Percentiles rank a stretch among this genome's conserved stretches.
Evolutionary conservation across 2,888 invertebrate species (phyloP).

Genomic region (Limulus polyphemus): DNA sequence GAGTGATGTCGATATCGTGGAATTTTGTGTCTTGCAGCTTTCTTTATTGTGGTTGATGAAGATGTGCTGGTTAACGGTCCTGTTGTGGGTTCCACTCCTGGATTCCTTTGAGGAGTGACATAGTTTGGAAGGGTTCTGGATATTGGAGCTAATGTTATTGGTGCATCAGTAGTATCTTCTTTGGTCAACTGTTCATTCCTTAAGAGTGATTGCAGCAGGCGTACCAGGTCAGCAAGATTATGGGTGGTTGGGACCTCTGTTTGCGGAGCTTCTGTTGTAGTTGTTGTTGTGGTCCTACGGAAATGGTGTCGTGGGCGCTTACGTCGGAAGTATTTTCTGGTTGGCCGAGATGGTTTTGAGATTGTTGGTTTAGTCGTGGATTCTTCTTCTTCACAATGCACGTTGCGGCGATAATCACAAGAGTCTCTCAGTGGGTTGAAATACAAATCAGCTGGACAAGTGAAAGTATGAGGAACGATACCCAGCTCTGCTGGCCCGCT

Average conservation of each 20-base stretch:
- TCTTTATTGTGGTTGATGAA: no score
- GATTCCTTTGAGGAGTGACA: background rate
- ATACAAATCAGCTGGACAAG: conserved; percentile 77
- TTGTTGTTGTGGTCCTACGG: background rate
- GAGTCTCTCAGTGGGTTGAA: conserved; percentile 86
- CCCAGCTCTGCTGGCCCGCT: conserved; percentile 63
- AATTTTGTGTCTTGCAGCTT: no score
- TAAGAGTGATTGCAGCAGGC: no score
- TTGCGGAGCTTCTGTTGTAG: background rate
- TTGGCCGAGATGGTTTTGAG: conserved; percentile 10
- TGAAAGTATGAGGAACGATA: conserved; percentile 81
- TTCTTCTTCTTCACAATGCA: conserved; percentile 37
- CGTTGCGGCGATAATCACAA: conserved; percentile 81
- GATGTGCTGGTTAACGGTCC: no score
- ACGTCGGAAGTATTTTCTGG: conserved; percentile 3
- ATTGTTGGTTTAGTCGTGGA: conserved; percentile 8
- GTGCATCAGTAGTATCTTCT: background rate
- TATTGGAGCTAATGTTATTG: conserved; percentile 6
- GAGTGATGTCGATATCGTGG: no score
- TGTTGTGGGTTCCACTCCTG: no score
- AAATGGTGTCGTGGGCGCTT: background rate
- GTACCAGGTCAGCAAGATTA: no score
- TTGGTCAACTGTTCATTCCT: no score
- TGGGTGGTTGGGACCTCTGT: background rate
- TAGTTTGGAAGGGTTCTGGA: background rate